Conservation (phyloP, 1,140 invertebrate genomes). For the Drosophila melanogaster region DNA sequence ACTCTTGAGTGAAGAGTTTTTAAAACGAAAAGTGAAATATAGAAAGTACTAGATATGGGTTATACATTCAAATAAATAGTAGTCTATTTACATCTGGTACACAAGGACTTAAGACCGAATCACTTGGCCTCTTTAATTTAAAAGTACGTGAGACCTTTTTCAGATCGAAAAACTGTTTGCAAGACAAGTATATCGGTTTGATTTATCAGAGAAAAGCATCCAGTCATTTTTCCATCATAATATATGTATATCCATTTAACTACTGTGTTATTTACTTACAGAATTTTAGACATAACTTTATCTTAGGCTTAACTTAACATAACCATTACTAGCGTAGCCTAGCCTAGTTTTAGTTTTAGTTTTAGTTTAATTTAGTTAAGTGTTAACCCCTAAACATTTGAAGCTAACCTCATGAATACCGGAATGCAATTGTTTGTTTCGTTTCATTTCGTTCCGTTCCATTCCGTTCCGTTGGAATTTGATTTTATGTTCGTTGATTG, state of each 20-base stretch:
- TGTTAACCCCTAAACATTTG: constrained; percentile 28
- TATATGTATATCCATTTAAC: neutral
- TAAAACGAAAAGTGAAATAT: neutral
- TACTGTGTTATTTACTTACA: constrained; percentile 3
- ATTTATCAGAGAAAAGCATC: neutral
- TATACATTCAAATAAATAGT: neutral
- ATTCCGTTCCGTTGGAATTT: constrained; percentile 49
- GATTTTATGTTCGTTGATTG: constrained; percentile 72
- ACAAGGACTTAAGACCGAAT: neutral
- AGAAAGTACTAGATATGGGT: neutral
- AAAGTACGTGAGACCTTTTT: too few species aligned
- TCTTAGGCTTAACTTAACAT: constrained; percentile 26
- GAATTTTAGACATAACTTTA: constrained; percentile 13
- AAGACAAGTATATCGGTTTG: neutral
- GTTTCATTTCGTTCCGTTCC: constrained; percentile 60
- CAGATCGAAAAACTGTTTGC: too few species aligned
- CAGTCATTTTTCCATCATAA: neutral
- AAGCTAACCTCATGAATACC: constrained; percentile 40
- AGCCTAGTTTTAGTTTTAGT: constrained; percentile 30
- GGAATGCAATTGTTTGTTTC: constrained; percentile 54
- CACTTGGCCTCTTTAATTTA: neutral
- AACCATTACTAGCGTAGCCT: constrained; percentile 30
- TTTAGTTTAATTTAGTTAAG: constrained; percentile 35
- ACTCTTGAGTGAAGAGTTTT: neutral
- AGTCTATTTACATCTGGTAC: neutral